Conservation (phyloP, 2,113 vertebrate genomes). For the Oxyura jamaicensis region DNA sequence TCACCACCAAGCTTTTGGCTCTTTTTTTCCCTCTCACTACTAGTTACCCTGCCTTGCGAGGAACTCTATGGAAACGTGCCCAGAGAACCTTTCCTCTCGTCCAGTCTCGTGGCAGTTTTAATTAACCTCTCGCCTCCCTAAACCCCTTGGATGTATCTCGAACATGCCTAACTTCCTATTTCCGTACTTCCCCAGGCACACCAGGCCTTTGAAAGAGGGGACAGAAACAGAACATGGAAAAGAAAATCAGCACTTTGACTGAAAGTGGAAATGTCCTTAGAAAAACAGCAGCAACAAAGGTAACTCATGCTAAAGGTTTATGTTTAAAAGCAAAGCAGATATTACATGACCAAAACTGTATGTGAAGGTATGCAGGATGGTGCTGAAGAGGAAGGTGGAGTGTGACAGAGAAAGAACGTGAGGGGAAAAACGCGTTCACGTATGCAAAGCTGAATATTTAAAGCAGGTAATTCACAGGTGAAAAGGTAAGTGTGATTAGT, state of each 20-base stretch:
- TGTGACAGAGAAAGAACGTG: neutral
- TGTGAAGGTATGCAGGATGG: neutral
- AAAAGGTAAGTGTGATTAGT: neutral
- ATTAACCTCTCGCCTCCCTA: neutral
- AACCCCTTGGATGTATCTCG: accelerated
- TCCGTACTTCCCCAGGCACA: neutral
- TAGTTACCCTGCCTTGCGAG: neutral
- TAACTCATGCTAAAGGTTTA: neutral
- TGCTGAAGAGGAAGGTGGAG: neutral
- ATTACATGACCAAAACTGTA: neutral
- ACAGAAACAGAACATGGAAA: neutral
- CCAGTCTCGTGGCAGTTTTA: accelerated
- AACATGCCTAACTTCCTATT: accelerated
- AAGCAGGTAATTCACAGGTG: neutral
- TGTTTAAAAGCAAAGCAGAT: neutral
- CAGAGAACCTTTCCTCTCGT: neutral
- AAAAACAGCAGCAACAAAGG: neutral
- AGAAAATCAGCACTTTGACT: neutral
- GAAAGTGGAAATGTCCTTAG: neutral
- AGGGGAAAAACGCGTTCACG: no score
- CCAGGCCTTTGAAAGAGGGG: neutral
- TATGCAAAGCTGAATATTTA: neutral
- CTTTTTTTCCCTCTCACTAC: neutral
- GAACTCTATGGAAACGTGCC: neutral
- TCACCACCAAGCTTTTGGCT: accelerated